Evolutionary conservation across 1,140 invertebrate genomes (phyloP).

Genomic region (Brachionus sp.): DNA sequence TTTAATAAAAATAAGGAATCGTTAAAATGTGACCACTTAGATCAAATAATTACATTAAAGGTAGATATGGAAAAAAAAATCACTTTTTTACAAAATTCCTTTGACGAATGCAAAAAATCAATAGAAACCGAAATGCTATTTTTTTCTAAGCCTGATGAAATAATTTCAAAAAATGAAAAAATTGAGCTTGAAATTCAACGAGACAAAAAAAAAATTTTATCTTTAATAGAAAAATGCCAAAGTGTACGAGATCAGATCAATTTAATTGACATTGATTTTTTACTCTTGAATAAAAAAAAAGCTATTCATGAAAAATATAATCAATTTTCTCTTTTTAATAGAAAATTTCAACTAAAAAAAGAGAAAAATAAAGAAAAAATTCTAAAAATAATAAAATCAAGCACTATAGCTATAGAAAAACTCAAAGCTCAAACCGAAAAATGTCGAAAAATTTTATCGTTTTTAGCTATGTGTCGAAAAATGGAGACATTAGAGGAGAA

Average conservation of each 20-base stretch:
- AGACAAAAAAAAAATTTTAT: not conserved
- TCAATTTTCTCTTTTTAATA: not conserved
- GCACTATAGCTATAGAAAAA: not conserved
- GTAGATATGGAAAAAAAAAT: slow-evolving; percentile 22
- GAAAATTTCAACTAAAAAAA: not conserved
- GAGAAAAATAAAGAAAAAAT: not conserved
- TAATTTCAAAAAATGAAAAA: not conserved
- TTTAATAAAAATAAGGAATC: not conserved
- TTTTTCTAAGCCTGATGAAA: not conserved
- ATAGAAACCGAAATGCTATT: not conserved
- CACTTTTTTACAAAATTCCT: not conserved
- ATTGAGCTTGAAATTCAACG: not conserved
- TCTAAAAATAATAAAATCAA: not conserved
- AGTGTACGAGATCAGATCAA: not conserved
- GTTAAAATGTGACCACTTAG: not conserved
- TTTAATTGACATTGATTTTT: slow-evolving; percentile 3
- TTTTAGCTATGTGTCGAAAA: not conserved
- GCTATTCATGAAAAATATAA: slow-evolving; percentile 1
- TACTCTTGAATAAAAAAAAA: slow-evolving; percentile 4
- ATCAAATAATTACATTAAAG: not conserved
- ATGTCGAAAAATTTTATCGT: not conserved
- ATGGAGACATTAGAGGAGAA: not conserved
- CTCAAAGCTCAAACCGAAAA: not conserved
- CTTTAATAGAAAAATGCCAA: not conserved
- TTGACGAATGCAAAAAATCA: not conserved